These are phyloP conservation scores for Condylostylus longicornis DNA, from an alignment of 1,140 invertebrate genomes.

Conservation along the genomic window DNA sequence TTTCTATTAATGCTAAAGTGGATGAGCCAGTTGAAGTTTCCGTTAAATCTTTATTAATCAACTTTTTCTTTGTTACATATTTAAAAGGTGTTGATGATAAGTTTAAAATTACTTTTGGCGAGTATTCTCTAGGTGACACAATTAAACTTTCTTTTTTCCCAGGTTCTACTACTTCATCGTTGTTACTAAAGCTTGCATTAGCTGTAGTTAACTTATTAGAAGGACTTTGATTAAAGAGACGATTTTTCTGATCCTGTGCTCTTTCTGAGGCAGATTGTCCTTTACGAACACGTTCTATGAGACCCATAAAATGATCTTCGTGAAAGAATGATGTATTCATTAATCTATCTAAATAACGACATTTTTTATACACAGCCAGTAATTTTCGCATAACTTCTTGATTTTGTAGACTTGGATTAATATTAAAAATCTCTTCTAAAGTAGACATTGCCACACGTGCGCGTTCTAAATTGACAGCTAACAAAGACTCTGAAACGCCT, in stretches of 20 bases:
- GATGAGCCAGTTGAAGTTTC: background rate
- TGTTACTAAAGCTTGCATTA: too few relatives aligned
- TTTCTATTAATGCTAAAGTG: background rate
- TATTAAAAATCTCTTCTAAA: slow-evolving; percentile 58
- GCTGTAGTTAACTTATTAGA: too few relatives aligned
- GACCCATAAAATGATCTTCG: slow-evolving; percentile 54
- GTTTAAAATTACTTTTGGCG: slow-evolving; percentile 8
- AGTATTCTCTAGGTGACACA: slow-evolving; percentile 7
- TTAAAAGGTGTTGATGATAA: slow-evolving; percentile 10
- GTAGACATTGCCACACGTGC: slow-evolving; percentile 56
- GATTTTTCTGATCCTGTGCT: slow-evolving; percentile 39
- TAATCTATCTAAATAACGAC: slow-evolving; percentile 65
- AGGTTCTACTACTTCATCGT: too few relatives aligned
- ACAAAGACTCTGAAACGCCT: slow-evolving; percentile 41
- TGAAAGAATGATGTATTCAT: slow-evolving; percentile 77
- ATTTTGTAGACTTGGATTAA: slow-evolving; percentile 52
- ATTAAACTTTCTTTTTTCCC: too few relatives aligned
- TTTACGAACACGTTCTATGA: slow-evolving; percentile 43
- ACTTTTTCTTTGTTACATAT: background rate
- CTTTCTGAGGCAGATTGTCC: slow-evolving; percentile 35
- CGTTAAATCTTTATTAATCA: background rate
- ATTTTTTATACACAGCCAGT: slow-evolving; percentile 71
- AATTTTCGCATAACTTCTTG: slow-evolving; percentile 61
- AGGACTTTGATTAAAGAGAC: slow-evolving; percentile 8
- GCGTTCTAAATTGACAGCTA: slow-evolving; percentile 57